These are phyloP conservation scores for Novumbra hubbsi DNA, from an alignment of 2,797 vertebrate species.

Conservation along the genomic window DNA sequence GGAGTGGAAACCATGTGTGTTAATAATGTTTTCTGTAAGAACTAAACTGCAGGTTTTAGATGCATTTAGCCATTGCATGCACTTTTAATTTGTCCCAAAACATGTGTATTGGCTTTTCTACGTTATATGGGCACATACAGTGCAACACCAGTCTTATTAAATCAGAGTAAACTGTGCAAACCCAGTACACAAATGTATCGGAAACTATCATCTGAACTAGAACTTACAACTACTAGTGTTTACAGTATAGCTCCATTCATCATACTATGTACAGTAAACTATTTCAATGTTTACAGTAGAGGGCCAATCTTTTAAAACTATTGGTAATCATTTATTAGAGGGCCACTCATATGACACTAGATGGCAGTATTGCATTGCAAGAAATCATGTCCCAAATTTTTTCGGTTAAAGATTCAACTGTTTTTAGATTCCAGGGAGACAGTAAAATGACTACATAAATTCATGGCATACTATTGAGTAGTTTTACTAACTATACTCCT, in stretches of 20 bases:
- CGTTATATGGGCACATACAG: background rate
- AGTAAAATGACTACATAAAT: conserved; percentile 1
- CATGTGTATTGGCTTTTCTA: background rate
- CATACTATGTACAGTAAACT: background rate
- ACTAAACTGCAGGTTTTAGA: background rate
- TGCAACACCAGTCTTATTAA: background rate
- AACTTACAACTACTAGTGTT: background rate
- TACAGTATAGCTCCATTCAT: no score
- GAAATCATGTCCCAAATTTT: background rate
- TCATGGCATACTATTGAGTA: background rate
- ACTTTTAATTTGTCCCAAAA: background rate
- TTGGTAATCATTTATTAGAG: background rate
- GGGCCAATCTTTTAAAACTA: background rate
- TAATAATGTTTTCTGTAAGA: background rate
- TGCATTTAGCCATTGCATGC: background rate
- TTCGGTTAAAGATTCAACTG: background rate
- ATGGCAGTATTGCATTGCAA: conserved; percentile 42
- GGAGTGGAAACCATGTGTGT: background rate
- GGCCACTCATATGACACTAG: conserved; percentile 21
- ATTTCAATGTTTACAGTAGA: background rate
- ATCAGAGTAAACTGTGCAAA: background rate
- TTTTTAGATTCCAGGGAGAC: background rate
- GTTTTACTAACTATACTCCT: background rate
- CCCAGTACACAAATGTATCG: background rate
- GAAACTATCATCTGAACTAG: background rate